These are phyloP conservation scores for Microtus pennsylvanicus DNA, from an alignment of 2,113 vertebrate genomes.

Conservation along the genomic window DNA sequence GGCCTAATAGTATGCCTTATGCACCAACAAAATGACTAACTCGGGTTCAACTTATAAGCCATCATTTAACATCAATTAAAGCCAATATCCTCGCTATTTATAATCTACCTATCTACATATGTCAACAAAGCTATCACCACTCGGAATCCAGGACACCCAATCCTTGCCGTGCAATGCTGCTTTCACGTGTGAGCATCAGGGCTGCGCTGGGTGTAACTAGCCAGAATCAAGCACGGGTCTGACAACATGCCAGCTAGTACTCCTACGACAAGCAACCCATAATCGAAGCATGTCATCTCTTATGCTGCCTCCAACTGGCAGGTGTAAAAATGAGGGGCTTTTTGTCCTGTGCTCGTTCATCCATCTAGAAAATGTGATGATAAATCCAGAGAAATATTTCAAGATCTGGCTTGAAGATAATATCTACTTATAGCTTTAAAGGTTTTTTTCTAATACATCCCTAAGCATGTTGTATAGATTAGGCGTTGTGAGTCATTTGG, in stretches of 20 bases:
- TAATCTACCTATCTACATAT: constrained; percentile 59
- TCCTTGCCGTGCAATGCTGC: not conserved
- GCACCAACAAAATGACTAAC: constrained; percentile 63
- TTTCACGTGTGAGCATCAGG: constrained; percentile 28
- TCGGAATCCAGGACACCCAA: constrained; percentile 63
- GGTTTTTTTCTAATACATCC: not conserved
- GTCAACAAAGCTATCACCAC: constrained; percentile 56
- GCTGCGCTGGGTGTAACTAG: not conserved
- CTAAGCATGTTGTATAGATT: not conserved
- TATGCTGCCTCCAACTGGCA: not conserved
- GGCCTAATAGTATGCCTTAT: constrained; percentile 53
- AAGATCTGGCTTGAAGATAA: constrained; percentile 42
- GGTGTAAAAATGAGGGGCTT: not conserved
- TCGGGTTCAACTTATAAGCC: constrained; percentile 52
- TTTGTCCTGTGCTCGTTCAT: not conserved
- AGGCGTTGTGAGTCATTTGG: constrained; percentile 10
- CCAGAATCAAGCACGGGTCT: constrained; percentile 27
- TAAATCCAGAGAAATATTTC: constrained; percentile 50
- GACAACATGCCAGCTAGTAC: not conserved
- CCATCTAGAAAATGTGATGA: constrained; percentile 32
- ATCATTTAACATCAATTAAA: constrained; percentile 77
- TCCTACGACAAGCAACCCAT: not conserved
- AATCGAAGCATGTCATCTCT: constrained; percentile 38
- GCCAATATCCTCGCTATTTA: constrained; percentile 63
- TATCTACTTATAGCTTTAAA: constrained; percentile 46